Percentiles rank a stretch among this genome's conserved stretches.
phyloP scores from a whole-genome alignment of 2,888 invertebrate species.

The Tillus elongatus region DNA sequence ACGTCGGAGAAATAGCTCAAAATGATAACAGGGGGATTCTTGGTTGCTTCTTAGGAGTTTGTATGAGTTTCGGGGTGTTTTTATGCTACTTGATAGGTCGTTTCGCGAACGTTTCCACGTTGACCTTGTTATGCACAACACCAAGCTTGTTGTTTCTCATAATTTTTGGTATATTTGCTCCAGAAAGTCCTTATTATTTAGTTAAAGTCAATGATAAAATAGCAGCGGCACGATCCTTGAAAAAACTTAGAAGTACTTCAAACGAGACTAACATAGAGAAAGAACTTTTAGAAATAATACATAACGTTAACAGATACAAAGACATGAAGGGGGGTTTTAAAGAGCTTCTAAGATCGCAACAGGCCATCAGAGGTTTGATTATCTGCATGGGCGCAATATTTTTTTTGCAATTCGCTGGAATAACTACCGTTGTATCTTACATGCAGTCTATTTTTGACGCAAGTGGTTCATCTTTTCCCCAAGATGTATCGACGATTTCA shows the following conservation, averaged over 20 bases:
- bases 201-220: conserved; percentile 6
- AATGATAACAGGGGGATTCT: conserved; percentile 68
- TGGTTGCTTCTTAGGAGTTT: conserved; percentile 36
- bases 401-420: conserved; percentile 46
- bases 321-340: conserved; percentile 10
- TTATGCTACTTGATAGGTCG: conserved; percentile 22
- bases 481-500: conserved; percentile 61
- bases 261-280: conserved; percentile 14
- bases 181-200: conserved; percentile 26
- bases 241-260: conserved; percentile 42
- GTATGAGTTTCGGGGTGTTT: conserved; percentile 19
- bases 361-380: conserved; percentile 32
- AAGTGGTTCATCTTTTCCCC: conserved; percentile 38
- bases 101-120: conserved; percentile 20
- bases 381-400: conserved; percentile 33
- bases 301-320: conserved; percentile 17
- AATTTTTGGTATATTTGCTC: conserved; percentile 22
- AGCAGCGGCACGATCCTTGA: conserved; percentile 56
- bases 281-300: conserved; percentile 22
- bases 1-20: conserved; percentile 77
- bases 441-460: conserved; percentile 59
- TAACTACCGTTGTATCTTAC: conserved; percentile 70
- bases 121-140: conserved; percentile 21
- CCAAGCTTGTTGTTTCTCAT: conserved; percentile 17
- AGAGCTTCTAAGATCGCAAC: conserved; percentile 16